These are phyloP conservation scores for Synergus japonicus DNA, from an alignment of 2,888 invertebrate species.

Conservation along the genomic window DNA sequence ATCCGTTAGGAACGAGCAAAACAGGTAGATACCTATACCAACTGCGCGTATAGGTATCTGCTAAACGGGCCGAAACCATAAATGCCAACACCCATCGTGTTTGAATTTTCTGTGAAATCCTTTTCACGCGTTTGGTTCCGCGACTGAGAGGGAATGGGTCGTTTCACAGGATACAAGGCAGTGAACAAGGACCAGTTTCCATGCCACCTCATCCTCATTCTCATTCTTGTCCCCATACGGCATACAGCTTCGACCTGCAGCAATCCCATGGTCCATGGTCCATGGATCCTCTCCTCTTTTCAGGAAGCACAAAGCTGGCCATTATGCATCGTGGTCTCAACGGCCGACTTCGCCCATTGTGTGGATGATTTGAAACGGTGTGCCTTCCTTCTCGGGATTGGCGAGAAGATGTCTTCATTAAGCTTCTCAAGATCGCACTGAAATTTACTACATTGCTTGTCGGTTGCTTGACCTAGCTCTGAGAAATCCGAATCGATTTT, in stretches of 20 bases:
- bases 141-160: slow-evolving; percentile 42
- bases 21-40: slow-evolving; percentile 36
- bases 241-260: slow-evolving; percentile 37
- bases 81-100: slow-evolving; percentile 65
- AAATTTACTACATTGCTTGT: slow-evolving; percentile 28
- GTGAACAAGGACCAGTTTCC: slow-evolving; percentile 41
- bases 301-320: slow-evolving; percentile 51
- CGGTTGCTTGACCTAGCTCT: not conserved
- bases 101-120: slow-evolving; percentile 72
- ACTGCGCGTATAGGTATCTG: slow-evolving; percentile 28
- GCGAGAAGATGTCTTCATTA: slow-evolving; percentile 62
- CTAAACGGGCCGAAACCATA: slow-evolving; percentile 56
- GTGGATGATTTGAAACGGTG: slow-evolving; percentile 61
- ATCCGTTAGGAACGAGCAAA: slow-evolving; percentile 10
- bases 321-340: slow-evolving; percentile 56
- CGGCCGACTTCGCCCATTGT: slow-evolving; percentile 69
- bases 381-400: slow-evolving; percentile 48
- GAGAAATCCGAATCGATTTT: slow-evolving; percentile 18
- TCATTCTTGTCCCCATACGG: not conserved
- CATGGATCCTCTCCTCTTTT: slow-evolving; percentile 49
- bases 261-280: slow-evolving; percentile 38
- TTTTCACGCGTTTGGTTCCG: slow-evolving; percentile 72
- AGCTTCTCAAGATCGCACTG: slow-evolving; percentile 43
- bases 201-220: slow-evolving; percentile 33
- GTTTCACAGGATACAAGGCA: slow-evolving; percentile 44